These are phyloP conservation scores for Peromyscus nudipes DNA, from an alignment of 2,797 vertebrate genomes.

Conservation along the genomic window DNA sequence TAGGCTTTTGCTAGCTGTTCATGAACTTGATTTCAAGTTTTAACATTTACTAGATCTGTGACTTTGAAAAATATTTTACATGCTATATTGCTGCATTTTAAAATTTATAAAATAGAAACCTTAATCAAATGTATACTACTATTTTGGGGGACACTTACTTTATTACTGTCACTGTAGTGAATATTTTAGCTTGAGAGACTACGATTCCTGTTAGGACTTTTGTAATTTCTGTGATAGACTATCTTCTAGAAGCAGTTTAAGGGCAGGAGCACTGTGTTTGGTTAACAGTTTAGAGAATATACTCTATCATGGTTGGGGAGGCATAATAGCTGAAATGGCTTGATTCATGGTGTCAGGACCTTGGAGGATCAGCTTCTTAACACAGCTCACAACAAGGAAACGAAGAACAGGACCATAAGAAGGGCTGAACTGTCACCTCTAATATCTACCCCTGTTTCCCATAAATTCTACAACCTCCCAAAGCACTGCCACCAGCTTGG, in stretches of 20 bases:
- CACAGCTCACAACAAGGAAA: background rate
- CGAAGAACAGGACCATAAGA: background rate
- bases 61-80: background rate
- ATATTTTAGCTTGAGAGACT: constrained; percentile 10
- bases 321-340: background rate
- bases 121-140: background rate
- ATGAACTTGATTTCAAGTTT: constrained; percentile 1
- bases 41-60: background rate
- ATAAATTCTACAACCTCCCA: background rate
- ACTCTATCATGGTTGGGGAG: background rate
- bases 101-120: constrained; percentile 44
- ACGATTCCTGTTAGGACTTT: background rate
- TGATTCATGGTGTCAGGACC: background rate
- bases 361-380: background rate
- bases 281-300: background rate
- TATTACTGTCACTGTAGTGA: background rate
- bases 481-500: background rate
- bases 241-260: background rate
- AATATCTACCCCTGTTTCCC: no score
- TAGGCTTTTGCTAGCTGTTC: background rate
- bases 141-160: constrained; percentile 36
- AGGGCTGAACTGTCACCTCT: background rate
- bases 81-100: constrained; percentile 17
- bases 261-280: background rate
- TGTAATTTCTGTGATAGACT: background rate